Evolutionary conservation across 2,113 vertebrate species (phyloP).

Genomic region (Recurvirostra avosetta): DNA sequence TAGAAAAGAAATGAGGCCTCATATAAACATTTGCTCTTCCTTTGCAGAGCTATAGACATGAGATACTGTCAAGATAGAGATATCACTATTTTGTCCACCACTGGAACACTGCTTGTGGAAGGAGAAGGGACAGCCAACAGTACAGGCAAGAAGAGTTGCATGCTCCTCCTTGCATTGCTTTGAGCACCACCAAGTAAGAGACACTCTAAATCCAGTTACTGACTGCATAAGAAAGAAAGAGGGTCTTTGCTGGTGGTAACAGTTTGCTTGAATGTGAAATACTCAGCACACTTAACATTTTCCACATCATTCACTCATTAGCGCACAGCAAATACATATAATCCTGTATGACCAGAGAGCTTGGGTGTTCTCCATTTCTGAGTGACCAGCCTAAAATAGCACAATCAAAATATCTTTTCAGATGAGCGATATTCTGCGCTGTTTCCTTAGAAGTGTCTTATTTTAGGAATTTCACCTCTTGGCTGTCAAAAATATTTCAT

Average conservation of each 20-base stretch:
- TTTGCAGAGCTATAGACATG: not conserved
- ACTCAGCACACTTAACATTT: not conserved
- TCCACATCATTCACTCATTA: not conserved
- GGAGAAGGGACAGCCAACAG: not conserved
- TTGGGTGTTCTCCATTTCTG: not conserved
- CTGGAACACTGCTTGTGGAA: not conserved
- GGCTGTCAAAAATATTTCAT: not conserved
- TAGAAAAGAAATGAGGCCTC: not conserved
- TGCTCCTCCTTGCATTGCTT: not conserved
- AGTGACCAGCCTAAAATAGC: not conserved
- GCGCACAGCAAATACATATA: accelerated
- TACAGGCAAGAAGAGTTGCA: not conserved
- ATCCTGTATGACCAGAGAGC: not conserved
- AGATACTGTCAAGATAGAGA: not conserved
- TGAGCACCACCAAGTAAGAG: not conserved
- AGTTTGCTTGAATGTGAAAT: not conserved
- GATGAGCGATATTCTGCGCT: not conserved
- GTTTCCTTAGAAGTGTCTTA: not conserved
- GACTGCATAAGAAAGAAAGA: not conserved
- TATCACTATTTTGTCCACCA: not conserved
- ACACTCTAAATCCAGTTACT: not conserved
- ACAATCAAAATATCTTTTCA: not conserved
- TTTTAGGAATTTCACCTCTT: not conserved
- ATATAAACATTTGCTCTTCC: not conserved
- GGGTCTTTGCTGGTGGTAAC: not conserved